Conservation (phyloP, 2,888 invertebrate species). For the Mesorhabditis spiculigera region DNA sequence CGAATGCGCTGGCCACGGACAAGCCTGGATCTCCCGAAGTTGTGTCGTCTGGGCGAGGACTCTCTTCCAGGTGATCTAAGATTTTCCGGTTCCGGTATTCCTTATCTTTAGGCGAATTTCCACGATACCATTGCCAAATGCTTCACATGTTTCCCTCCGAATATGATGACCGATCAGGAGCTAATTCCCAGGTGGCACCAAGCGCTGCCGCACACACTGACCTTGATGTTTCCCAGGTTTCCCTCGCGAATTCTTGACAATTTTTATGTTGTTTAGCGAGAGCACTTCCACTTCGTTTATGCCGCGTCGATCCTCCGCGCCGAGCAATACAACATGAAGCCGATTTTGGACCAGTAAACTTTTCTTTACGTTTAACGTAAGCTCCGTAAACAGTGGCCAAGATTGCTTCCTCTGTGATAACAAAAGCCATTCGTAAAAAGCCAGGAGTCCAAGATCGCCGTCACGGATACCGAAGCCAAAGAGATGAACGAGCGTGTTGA, state of each 20-base stretch:
- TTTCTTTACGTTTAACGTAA: constrained; percentile 63
- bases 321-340: constrained; percentile 69
- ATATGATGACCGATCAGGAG: constrained; percentile 68
- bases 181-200: constrained; percentile 95
- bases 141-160: constrained; percentile 93
- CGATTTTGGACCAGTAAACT: constrained; percentile 71
- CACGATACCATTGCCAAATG: constrained; percentile 91
- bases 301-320: constrained; percentile 84
- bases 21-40: constrained; percentile 76
- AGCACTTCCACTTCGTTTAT: constrained; percentile 83
- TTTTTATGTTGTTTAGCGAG: constrained; percentile 44
- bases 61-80: constrained; percentile 35
- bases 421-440: constrained; percentile 80
- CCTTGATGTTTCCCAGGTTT: constrained; percentile 62
- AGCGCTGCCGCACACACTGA: constrained; percentile 82
- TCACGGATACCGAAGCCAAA: constrained; percentile 85
- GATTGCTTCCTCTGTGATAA: constrained; percentile 34
- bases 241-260: background rate
- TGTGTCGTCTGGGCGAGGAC: constrained; percentile 82
- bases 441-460: constrained; percentile 92
- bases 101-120: constrained; percentile 76
- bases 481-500: constrained; percentile 24
- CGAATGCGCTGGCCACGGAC: constrained; percentile 76
- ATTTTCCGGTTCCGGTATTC: background rate
- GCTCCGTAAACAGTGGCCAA: constrained; percentile 52